Base-by-base conservation (phyloP, 2,888 invertebrate genomes). In the Ormyrus rosae region DNA sequence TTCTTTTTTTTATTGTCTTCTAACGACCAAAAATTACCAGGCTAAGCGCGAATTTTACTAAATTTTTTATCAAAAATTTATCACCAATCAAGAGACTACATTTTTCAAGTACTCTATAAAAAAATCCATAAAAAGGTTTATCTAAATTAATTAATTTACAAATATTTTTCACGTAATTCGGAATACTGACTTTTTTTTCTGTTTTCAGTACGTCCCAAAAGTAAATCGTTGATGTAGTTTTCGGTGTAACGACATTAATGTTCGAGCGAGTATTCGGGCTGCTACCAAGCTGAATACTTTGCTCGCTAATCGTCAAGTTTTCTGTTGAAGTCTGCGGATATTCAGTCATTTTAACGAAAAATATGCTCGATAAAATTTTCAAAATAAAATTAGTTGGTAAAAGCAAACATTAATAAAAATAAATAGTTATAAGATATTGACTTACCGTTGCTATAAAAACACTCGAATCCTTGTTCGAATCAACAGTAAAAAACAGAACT, bases 151-250 rank as follows among this genome's bases (percentile, higher is more conserved):
- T 79, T 13, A 58, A 68, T 51, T 50, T 50, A 50, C 72, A 58
- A 65, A 79, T 79, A 63, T 79, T 73, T 71, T 79, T 79, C 5
- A 73, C n/a, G 48, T 79, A 68, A 1, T 34, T 45, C 10, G 79
- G 79, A 65, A 79, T 61, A 50, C 61, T 58, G n/a, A 68, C 69
- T 60, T 60, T 13, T 13, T 60, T 60, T n/a, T 60, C 60, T 5
- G 13, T 60, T 60, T 60, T 13, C 60, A 60, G 13, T 60, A 60
- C 60, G 13, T 60, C n/a, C 60, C 60, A 60, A 60, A 60, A 60
- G 60, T 60, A 60, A 13, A n/a, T 60, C 13, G 6, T 19, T 60
- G 60, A 13, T 60, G 19, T 4, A 8, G 5, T 13, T 13, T n/a
- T 60, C 13, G 60, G 60, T 60, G 60, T 60, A 60, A 60, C 19